Conservation (phyloP, 2,797 vertebrate genomes). For the Enoplosus armatus region DNA sequence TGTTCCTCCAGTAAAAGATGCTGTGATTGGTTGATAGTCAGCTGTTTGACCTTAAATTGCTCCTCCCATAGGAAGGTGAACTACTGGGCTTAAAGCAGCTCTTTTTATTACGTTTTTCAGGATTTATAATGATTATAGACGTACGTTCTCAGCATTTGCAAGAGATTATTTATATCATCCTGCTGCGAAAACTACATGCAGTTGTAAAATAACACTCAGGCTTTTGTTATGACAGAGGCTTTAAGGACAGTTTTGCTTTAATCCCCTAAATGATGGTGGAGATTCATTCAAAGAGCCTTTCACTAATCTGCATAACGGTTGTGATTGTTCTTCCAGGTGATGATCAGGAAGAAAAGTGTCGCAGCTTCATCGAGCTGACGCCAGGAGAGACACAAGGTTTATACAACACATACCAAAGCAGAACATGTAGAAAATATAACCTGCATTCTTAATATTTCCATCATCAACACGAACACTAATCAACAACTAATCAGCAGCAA, state of each 20-base stretch:
- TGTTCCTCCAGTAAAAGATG: background rate
- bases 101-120: background rate
- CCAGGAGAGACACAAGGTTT: slow-evolving; percentile 87
- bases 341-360: slow-evolving; percentile 85
- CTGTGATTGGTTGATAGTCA: background rate
- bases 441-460: too few species aligned
- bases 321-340: slow-evolving; percentile 59
- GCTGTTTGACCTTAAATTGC: background rate
- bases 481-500: too few species aligned
- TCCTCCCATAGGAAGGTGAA: slow-evolving; percentile 5
- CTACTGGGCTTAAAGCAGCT: slow-evolving; percentile 13
- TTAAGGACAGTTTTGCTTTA: background rate
- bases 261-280: background rate
- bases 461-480: too few species aligned
- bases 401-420: background rate
- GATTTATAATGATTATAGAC: background rate
- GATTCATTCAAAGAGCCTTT: background rate
- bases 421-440: background rate
- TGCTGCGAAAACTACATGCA: background rate
- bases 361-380: slow-evolving; percentile 89
- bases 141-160: background rate
- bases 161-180: slow-evolving; percentile 4
- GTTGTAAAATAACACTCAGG: background rate
- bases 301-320: background rate
- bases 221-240: background rate